These are phyloP conservation scores for Neogale vison DNA, from an alignment of 2,113 vertebrate species.

Conservation along the genomic window DNA sequence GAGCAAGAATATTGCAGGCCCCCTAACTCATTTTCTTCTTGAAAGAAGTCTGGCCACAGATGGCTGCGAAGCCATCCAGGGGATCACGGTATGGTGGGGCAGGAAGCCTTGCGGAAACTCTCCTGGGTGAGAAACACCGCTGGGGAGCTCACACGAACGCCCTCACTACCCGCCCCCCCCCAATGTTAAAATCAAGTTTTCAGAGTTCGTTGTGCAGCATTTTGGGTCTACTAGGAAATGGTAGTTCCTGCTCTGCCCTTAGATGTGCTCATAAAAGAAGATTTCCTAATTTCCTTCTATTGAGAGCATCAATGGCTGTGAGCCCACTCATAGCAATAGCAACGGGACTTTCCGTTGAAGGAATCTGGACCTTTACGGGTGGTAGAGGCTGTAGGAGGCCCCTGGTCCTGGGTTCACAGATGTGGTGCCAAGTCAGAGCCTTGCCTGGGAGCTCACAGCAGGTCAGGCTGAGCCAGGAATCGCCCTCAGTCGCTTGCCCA, in stretches of 20 bases:
- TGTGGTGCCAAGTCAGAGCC: neutral
- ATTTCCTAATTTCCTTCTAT: neutral
- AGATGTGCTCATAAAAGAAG: neutral
- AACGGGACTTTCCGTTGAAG: neutral
- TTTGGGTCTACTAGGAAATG: neutral
- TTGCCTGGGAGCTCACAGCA: neutral
- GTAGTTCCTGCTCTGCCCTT: neutral
- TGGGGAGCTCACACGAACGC: neutral
- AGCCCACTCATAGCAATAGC: neutral
- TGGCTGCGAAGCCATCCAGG: neutral
- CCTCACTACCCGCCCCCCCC: neutral
- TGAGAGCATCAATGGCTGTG: neutral
- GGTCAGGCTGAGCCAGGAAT: neutral
- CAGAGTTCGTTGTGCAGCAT: neutral
- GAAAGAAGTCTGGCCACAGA: neutral
- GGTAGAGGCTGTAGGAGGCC: neutral
- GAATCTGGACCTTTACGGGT: neutral
- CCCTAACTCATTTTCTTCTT: neutral
- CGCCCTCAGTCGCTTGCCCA: neutral
- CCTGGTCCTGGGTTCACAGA: neutral
- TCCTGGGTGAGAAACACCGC: neutral
- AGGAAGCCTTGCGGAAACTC: too few species aligned
- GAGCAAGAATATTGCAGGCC: neutral
- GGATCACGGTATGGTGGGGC: rapidly evolving
- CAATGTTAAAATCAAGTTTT: neutral